Base-by-base conservation (phyloP, 2,113 vertebrate genomes). In the Tychaedon coryphoeus region DNA sequence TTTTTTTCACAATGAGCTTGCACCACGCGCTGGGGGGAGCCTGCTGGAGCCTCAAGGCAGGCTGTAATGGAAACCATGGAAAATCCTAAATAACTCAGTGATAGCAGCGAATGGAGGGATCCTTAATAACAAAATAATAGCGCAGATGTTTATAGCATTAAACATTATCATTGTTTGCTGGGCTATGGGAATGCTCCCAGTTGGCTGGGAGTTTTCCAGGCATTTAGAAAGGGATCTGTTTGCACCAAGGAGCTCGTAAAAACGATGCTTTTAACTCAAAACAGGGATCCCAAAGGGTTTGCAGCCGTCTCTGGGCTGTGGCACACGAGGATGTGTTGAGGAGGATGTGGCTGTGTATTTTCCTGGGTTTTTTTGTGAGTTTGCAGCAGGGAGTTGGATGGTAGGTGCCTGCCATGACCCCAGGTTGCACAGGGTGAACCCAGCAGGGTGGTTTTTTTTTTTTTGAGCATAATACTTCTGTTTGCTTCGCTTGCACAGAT, bases 121-220 rank as follows among this genome's bases (percentile, higher is more conserved):
- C 58, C 86, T 91, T 84, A 77, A 86, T 80, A 90, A 71, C 0
- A 0, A 60, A 91, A 67, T 81, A 80, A 92, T 56, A 64, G 34
- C 0, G 0, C 0, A 25, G 70, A 74, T 90, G 88, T 84, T 95
- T 62, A 57, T 65, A 54, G 73, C 83, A 45, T 86, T 77, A 25
- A 91, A 26, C 70, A 64, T 71, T 28, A 74, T 53, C 74, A 79
- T 88, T 86, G 88, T 90, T 80, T 80, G 79, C 48, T 81, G 92
- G 83, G n/a, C 40, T 48, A 69, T 78, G 92, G 86, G 86, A 87
- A 76, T 0, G 2, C 20, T 86, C 62, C 48, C 57, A 25, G 65
- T 71, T 77, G 5, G 28, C 86, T 93, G 91, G 88, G 79, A 92
- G 22, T 51, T 95, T 77, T 95, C 91, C 84, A 95, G 83, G 80